These are phyloP conservation scores for Anaspis maculata DNA, from an alignment of 2,888 invertebrate genomes.

Conservation along the genomic window DNA sequence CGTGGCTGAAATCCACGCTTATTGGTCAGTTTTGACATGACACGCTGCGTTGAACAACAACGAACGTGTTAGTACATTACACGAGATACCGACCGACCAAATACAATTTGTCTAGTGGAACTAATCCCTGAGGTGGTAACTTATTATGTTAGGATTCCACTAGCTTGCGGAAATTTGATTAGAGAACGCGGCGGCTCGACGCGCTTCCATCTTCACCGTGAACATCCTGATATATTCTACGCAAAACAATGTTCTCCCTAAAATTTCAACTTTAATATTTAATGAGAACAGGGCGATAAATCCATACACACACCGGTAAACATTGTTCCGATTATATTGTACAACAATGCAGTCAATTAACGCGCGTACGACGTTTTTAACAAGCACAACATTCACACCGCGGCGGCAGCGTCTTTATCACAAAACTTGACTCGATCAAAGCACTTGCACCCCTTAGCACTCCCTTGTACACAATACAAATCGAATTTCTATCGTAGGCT, in stretches of 20 bases:
- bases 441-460: too few relatives aligned
- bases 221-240: constrained; percentile 15
- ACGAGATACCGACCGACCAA: constrained; percentile 21
- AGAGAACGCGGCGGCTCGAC: constrained; percentile 17
- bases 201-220: constrained; percentile 15
- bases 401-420: too few relatives aligned
- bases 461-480: too few relatives aligned
- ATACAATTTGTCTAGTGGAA: constrained; percentile 27
- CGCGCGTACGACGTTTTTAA: too few relatives aligned
- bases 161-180: constrained; percentile 25
- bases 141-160: constrained; percentile 27
- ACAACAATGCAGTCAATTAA: too few relatives aligned
- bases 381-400: too few relatives aligned
- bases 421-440: too few relatives aligned
- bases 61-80: constrained; percentile 17
- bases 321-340: too few relatives aligned
- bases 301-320: constrained; percentile 10
- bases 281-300: constrained; percentile 9
- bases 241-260: constrained; percentile 12
- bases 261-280: constrained; percentile 11
- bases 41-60: constrained; percentile 4
- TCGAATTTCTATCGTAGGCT: too few relatives aligned
- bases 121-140: constrained; percentile 25
- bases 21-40: too few relatives aligned
- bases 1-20: too few relatives aligned